Base-by-base conservation (phyloP, 2,113 vertebrate genomes). In the Grus americana region DNA sequence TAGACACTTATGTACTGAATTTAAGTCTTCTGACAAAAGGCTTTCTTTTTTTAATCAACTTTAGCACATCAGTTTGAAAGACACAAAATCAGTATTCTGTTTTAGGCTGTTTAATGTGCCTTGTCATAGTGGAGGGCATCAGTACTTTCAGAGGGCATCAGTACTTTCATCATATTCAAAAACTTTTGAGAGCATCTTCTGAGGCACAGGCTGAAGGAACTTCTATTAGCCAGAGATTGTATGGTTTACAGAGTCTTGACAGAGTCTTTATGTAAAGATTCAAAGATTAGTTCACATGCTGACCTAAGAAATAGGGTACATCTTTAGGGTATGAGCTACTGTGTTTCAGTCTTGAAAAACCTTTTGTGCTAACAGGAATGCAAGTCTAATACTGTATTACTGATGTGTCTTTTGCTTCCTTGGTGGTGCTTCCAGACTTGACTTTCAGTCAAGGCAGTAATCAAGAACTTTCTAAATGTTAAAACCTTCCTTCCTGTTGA, bases 191-290 rank as follows among this genome's bases (percentile, higher is more conserved):
- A 62, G 12, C n/a, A 11, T 79, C 47, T 73, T 70, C 29, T 49
- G 59, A 61, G 50, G 49, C 36, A 23, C 8, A 54, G 55, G 42
- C 70, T 58, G 36, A 62, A 85, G 55, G 81, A 54, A 23, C 34
- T 63, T 38, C 30, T n/a, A 0, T 57, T 70, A 57, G 36, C 11
- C 24, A 7, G 61, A 76, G 67, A 32, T 21, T 0, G 0, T 83
- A 8, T 10, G 6, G 32, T n/a, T 83, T 79, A 32, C 5, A 57
- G 49, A 62, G 16, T 82, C 54, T 79, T 36, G 32, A 29, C n/a
- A n/a, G 44, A 34, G 27, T 11, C 15, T 61, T 22, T 47, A 5
- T 55, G 36, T 68, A 70, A 81, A n/a, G 59, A 44, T 29, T 78
- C 23, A 58, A 49, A 74, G 34, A 47, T 57, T 10, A 88, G 42